Evolutionary conservation across 1,140 invertebrate genomes (phyloP).

Genomic region (Helicoverpa zea): DNA sequence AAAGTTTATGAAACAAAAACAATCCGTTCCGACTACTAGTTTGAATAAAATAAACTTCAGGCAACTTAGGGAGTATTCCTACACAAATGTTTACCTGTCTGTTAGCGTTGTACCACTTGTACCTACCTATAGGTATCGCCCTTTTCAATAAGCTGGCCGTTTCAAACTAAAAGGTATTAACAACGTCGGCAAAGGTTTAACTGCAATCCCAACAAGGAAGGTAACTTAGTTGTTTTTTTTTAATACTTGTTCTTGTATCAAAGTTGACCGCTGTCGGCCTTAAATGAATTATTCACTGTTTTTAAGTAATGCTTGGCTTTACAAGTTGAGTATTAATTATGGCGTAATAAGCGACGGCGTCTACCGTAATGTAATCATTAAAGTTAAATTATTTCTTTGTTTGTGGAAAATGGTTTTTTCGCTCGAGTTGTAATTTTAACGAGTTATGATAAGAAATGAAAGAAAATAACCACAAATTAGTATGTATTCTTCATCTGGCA

Average conservation of each 20-base stretch:
- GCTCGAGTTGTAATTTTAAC: background rate
- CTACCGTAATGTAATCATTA: constrained; percentile 37
- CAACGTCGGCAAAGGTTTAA: constrained; percentile 10
- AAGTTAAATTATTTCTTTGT: constrained; percentile 37
- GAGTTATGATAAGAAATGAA: background rate
- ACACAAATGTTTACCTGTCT: background rate
- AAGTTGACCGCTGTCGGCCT: constrained; percentile 25
- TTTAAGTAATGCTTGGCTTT: constrained; percentile 36
- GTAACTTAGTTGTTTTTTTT: constrained; percentile 18
- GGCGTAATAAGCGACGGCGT: constrained; percentile 37
- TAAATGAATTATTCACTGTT: constrained; percentile 44
- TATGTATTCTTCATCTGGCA: too few relatives aligned
- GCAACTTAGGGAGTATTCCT: background rate
- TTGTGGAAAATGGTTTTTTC: background rate
- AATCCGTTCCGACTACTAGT: background rate
- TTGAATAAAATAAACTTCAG: constrained; percentile 12
- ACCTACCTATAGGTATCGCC: background rate
- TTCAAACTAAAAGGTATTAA: constrained; percentile 17
- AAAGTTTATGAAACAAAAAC: background rate
- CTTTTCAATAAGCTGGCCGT: constrained; percentile 36
- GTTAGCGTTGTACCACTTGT: background rate
- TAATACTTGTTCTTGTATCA: constrained; percentile 38
- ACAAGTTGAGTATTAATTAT: constrained; percentile 37
- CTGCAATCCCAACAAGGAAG: constrained; percentile 33
- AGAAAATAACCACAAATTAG: background rate